Evolutionary conservation across 2,797 vertebrate species (phyloP), one percentile per base, ranked within the genome.

Genomic region (Holocentrus rufus): DNA sequence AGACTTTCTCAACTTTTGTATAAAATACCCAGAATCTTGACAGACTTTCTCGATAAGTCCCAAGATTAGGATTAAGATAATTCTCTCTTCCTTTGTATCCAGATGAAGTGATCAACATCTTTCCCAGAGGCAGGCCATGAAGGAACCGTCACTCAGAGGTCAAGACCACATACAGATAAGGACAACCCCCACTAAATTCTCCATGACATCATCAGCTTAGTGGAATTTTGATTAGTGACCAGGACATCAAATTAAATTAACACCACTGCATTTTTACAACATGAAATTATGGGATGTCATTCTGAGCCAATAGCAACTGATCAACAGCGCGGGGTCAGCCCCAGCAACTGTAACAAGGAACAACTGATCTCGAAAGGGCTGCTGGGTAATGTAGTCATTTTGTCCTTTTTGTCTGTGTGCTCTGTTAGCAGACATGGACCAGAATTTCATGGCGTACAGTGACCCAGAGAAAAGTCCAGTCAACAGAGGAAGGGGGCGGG

Each of bases 251-350:
- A 89, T 89, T 90, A 83, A 87, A 90, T 82, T 63, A 80, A 78
- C 72, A 69, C 54, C 30, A 65, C 53, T 44, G 8, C 30, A 11
- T 50, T 78, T 83, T 78, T 65, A 54, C 60, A 79, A 52, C 83
- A 84, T 83, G 80, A 87, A 93, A 94, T 92, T 89, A 90, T 93
- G 92, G 91, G 87, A 87, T 88, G 84, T 85, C 85, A 64, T 53
- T 81, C 68, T 74, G 83, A 86, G 87, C 86, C 80, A 79, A 83
- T 79, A 69, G 34, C 44, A 72, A 72, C 11, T 65, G 52, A 77
- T 74, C 49, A 34, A 23, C 66, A 56, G 25, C 66, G 54, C 72
- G 17, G 14, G 18, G 31, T 64, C 65, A 68, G 73, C 60, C 63
- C 68, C 55, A 13, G 8, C 63, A 4, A 71, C 65, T 63, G 53